These are phyloP conservation scores for Papilio glaucus DNA, from an alignment of 1,140 invertebrate species.

Conservation along the genomic window DNA sequence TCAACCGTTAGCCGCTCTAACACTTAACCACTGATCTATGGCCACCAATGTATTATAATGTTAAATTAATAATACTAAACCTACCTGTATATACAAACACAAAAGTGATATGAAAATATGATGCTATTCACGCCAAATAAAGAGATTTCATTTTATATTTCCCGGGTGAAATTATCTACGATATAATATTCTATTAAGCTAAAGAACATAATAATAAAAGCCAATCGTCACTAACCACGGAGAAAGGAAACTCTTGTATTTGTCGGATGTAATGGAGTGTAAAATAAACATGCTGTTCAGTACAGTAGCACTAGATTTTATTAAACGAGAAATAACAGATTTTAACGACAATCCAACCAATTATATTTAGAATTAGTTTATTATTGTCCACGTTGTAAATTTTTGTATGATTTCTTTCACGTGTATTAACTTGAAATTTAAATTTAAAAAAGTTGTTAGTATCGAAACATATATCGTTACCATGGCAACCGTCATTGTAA, in stretches of 20 bases:
- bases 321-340: slow-evolving; percentile 12
- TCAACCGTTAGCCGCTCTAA: no score
- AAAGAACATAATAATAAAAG: slow-evolving; percentile 32
- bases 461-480: no score
- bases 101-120: neutral
- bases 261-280: slow-evolving; percentile 27
- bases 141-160: neutral
- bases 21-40: no score
- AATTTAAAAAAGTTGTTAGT: no score
- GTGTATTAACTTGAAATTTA: no score
- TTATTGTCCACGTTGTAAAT: no score
- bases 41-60: no score
- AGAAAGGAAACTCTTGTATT: slow-evolving; percentile 33
- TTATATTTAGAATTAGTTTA: neutral
- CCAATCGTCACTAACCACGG: slow-evolving; percentile 26
- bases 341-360: neutral
- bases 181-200: slow-evolving; percentile 18
- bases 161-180: neutral
- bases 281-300: slow-evolving; percentile 29
- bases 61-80: no score
- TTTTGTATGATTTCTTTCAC: no score
- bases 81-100: no score
- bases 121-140: neutral
- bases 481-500: no score
- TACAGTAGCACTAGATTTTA: neutral